Conservation (phyloP, 1,140 invertebrate species). For the Propsilocerus akamusi region DNA sequence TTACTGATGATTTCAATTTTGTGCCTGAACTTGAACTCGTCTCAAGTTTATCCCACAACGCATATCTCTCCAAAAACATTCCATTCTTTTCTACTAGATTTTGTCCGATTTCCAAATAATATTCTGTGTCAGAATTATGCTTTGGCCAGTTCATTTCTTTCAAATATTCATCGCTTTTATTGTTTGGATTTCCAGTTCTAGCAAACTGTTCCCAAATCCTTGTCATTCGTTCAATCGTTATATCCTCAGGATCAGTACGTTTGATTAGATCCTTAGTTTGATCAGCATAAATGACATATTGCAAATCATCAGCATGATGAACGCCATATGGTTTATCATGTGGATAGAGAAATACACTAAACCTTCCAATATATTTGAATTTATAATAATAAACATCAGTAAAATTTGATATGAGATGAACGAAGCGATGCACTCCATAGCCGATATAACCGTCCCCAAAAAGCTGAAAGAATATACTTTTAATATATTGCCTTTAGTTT, state of each 20-base stretch:
- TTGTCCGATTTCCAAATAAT: conserved; percentile 33
- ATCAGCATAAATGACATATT: conserved; percentile 45
- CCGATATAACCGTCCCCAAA: conserved; percentile 30
- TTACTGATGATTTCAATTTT: too few relatives aligned
- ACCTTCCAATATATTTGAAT: conserved; percentile 31
- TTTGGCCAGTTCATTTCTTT: conserved; percentile 29
- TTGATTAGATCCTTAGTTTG: conserved; percentile 29
- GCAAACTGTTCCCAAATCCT: conserved; percentile 29
- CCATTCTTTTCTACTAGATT: conserved; percentile 25
- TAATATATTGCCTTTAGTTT: too few relatives aligned
- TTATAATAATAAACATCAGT: conserved; percentile 33
- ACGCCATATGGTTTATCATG: conserved; percentile 25
- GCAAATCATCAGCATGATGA: conserved; percentile 38
- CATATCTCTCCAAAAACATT: conserved; percentile 30
- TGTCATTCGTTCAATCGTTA: conserved; percentile 27
- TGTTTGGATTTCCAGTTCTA: conserved; percentile 10
- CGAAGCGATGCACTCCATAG: conserved; percentile 28
- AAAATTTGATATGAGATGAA: conserved; percentile 26
- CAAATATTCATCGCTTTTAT: conserved; percentile 13
- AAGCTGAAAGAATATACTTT: conserved; percentile 23
- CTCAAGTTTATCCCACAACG: conserved; percentile 35
- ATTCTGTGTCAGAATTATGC: conserved; percentile 25
- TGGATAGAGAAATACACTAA: conserved; percentile 30
- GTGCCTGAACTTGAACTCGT: too few relatives aligned
- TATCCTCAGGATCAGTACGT: conserved; percentile 27